phyloP scores from a whole-genome alignment of 2,888 invertebrate species.

The Bellardia bayeri region DNA sequence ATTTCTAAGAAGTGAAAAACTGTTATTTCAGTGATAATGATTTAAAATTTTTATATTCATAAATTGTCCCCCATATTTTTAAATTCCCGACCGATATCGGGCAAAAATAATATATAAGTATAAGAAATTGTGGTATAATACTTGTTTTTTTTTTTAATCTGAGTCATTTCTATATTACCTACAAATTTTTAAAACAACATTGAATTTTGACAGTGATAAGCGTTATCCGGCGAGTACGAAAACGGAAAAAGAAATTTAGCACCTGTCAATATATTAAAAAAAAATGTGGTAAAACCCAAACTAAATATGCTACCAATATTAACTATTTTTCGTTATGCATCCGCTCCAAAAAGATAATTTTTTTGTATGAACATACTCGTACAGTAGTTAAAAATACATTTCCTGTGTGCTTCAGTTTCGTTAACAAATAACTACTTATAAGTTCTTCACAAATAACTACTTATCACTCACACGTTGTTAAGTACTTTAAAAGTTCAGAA shows the following conservation, averaged over 20 bases:
- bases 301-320: too few species aligned
- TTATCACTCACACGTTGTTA: background rate
- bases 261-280: background rate
- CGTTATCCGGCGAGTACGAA: background rate
- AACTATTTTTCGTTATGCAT: background rate
- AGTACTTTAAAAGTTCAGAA: background rate
- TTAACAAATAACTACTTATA: background rate
- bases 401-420: background rate
- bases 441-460: background rate
- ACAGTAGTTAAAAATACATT: background rate
- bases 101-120: background rate
- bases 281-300: background rate
- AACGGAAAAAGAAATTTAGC: background rate
- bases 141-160: background rate
- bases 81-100: too few species aligned
- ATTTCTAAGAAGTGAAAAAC: too few species aligned
- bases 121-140: background rate
- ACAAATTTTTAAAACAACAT: background rate
- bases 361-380: background rate
- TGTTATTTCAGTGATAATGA: too few species aligned
- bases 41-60: too few species aligned
- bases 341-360: background rate
- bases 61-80: too few species aligned
- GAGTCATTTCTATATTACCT: background rate
- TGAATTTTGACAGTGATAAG: slow-evolving; percentile 1